Evolutionary conservation across 2,888 invertebrate genomes (phyloP).

Genomic region (Didymodactylos carnosus): DNA sequence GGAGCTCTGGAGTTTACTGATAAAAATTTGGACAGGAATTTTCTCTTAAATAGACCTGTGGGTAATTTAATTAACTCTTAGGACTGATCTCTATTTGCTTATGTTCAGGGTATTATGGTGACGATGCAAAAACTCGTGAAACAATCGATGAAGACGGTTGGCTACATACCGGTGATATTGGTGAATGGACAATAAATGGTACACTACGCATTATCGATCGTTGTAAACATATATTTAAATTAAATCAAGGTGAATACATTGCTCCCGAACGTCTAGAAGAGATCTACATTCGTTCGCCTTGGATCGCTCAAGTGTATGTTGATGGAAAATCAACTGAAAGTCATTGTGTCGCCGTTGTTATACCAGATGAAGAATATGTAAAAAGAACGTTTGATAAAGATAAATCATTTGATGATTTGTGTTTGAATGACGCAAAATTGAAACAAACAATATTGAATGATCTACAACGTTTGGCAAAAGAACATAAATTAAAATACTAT

Average conservation of each 20-base stretch:
- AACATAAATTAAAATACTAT: background rate
- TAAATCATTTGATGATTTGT: background rate
- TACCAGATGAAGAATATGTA: slow-evolving; percentile 1
- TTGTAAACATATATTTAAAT: slow-evolving; percentile 10
- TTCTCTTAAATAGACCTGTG: no score
- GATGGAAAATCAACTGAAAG: slow-evolving; percentile 4
- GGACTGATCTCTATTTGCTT: no score
- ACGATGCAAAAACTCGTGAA: slow-evolving; percentile 69
- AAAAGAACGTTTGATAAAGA: background rate
- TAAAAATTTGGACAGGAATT: no score
- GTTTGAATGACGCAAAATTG: background rate
- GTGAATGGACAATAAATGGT: background rate
- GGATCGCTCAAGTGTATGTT: slow-evolving; percentile 1
- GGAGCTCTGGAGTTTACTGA: no score
- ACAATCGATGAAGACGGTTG: slow-evolving; percentile 33
- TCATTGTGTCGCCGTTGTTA: background rate
- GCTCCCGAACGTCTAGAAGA: slow-evolving; percentile 10
- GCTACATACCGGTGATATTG: slow-evolving; percentile 12
- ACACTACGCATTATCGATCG: slow-evolving; percentile 3
- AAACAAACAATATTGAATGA: background rate
- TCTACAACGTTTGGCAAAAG: background rate
- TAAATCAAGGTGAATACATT: slow-evolving; percentile 5
- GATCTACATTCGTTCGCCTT: slow-evolving; percentile 4
- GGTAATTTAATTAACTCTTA: no score
- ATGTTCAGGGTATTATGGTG: slow-evolving; percentile 79